These are phyloP conservation scores for Pogonocherus hispidulus DNA, from an alignment of 2,888 invertebrate species.

Conservation along the genomic window DNA sequence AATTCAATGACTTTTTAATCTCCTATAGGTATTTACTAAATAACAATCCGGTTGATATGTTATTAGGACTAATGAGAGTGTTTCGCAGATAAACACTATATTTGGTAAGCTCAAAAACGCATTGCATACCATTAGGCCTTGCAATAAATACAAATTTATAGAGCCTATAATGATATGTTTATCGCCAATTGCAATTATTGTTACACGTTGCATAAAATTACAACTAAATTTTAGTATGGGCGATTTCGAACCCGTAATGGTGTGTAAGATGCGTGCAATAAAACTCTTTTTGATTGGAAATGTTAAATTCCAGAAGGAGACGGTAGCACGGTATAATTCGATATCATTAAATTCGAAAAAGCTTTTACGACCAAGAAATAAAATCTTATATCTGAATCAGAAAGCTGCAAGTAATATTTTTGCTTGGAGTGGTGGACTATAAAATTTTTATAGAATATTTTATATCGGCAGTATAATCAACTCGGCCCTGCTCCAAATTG, in stretches of 20 bases:
- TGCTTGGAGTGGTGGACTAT: constrained; percentile 4
- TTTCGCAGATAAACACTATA: no score
- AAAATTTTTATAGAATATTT: constrained; percentile 21
- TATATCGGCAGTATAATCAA: constrained; percentile 24
- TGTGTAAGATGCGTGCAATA: constrained; percentile 17
- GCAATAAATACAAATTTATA: constrained; percentile 4
- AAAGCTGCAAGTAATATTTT: constrained; percentile 3
- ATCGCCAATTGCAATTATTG: neutral
- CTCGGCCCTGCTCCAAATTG: constrained; percentile 11
- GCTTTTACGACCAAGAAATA: constrained; percentile 30
- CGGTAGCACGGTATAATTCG: constrained; percentile 17
- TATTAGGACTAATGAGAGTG: no score
- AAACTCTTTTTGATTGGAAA: constrained; percentile 19
- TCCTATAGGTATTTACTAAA: no score
- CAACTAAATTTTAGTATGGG: constrained; percentile 1
- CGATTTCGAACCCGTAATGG: neutral
- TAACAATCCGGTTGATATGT: no score
- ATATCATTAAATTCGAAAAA: constrained; percentile 20
- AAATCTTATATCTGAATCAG: constrained; percentile 17
- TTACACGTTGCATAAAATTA: constrained; percentile 5
- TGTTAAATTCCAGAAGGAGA: constrained; percentile 23
- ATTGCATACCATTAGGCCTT: neutral
- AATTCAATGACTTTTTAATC: no score
- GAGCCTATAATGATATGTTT: neutral
- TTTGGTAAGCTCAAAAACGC: neutral